Conservation (phyloP, 2,888 invertebrate species). For the Lithophane semibrunnea region DNA sequence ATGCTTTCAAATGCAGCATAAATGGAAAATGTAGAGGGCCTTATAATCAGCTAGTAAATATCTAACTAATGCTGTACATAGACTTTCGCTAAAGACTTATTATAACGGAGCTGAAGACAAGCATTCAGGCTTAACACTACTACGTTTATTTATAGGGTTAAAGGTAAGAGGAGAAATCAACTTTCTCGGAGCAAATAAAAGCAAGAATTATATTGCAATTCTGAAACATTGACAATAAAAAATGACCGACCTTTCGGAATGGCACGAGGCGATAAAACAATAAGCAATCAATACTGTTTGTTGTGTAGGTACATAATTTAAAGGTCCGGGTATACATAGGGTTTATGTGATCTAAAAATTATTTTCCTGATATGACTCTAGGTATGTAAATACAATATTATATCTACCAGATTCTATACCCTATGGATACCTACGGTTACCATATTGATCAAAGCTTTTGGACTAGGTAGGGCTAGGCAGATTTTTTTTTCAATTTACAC, state of each 20-base stretch:
- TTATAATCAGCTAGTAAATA: conserved; percentile 25
- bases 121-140: conserved; percentile 36
- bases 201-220: conserved; percentile 69
- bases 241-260: conserved; percentile 74
- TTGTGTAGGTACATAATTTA: conserved; percentile 31
- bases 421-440: too few species aligned
- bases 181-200: conserved; percentile 68
- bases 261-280: conserved; percentile 73
- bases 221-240: conserved; percentile 74
- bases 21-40: conserved; percentile 21
- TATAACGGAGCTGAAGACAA: conserved; percentile 53
- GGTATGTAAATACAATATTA: neutral
- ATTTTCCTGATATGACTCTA: neutral
- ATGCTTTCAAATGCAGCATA: conserved; percentile 49
- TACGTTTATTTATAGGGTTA: conserved; percentile 61
- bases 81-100: conserved; percentile 51
- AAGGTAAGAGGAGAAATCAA: conserved; percentile 64
- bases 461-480: neutral
- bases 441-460: conserved; percentile 1
- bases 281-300: conserved; percentile 73
- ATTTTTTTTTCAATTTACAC: too few species aligned
- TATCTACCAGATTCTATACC: neutral
- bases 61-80: conserved; percentile 36
- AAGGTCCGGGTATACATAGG: conserved; percentile 21
- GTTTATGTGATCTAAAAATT: neutral